These are phyloP conservation scores for Oostethus manadensis DNA, from an alignment of 2,113 vertebrate species.

Conservation along the genomic window DNA sequence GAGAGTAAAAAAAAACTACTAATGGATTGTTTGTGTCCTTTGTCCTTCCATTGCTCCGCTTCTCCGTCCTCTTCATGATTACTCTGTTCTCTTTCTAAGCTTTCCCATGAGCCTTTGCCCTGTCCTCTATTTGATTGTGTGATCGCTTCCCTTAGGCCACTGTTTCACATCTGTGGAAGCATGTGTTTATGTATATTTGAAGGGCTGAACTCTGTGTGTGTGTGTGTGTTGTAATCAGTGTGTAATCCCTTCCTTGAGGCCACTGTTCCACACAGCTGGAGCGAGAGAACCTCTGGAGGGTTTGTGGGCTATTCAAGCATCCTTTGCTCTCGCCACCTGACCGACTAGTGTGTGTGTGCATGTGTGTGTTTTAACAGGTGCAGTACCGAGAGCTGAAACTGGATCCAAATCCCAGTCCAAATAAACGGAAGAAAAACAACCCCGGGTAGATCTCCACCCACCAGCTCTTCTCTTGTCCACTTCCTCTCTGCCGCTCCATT, in stretches of 20 bases:
- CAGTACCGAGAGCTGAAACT: slow-evolving; percentile 95
- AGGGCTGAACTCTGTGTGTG: slow-evolving; percentile 11
- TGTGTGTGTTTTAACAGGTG: slow-evolving; percentile 95
- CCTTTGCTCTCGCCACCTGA: slow-evolving; percentile 75
- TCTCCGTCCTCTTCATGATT: slow-evolving; percentile 41
- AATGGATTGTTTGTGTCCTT: slow-evolving; percentile 5
- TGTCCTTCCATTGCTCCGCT: slow-evolving; percentile 31
- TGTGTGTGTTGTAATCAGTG: slow-evolving; percentile 61
- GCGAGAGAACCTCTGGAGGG: slow-evolving; percentile 38
- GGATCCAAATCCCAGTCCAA: slow-evolving; percentile 90
- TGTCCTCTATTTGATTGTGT: slow-evolving; percentile 67
- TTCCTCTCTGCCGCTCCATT: slow-evolving; percentile 56
- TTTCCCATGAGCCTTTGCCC: slow-evolving; percentile 63
- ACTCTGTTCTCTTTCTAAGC: slow-evolving; percentile 61
- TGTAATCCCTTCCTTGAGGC: slow-evolving; percentile 67
- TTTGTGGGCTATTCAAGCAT: slow-evolving; percentile 68
- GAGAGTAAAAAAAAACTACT: not conserved
- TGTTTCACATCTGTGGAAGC: slow-evolving; percentile 57
- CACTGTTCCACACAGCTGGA: slow-evolving; percentile 59
- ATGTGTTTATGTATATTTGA: slow-evolving; percentile 11
- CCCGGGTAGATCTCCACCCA: slow-evolving; percentile 76
- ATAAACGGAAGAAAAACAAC: slow-evolving; percentile 97
- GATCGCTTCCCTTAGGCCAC: slow-evolving; percentile 65
- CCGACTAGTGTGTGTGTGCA: slow-evolving; percentile 50
- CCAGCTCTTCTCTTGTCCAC: slow-evolving; percentile 62